Percentiles rank a stretch among this genome's conserved stretches.
Conservation (phyloP, 1,140 invertebrate genomes). For the Euura saliciscinereae region DNA sequence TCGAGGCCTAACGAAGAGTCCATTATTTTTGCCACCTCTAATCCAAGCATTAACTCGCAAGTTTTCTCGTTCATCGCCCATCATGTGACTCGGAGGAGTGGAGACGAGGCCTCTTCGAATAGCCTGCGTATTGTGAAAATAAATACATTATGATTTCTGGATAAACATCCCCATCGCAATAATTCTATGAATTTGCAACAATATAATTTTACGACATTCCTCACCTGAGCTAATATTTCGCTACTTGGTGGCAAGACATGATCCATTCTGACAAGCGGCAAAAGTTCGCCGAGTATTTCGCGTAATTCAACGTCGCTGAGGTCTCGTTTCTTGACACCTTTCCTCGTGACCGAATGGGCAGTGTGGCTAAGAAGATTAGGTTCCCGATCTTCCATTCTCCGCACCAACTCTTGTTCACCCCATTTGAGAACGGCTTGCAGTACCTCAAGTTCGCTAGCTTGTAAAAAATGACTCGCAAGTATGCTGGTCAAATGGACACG, state of each 20-base stretch:
- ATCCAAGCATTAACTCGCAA: constrained; percentile 86
- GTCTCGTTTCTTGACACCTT: constrained; percentile 84
- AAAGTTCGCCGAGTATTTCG: constrained; percentile 83
- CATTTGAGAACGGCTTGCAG: constrained; percentile 87
- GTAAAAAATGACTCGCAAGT: constrained; percentile 87
- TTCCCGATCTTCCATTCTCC: constrained; percentile 85
- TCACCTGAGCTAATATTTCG: constrained; percentile 75
- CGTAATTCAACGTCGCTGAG: constrained; percentile 86
- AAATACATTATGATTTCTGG: too few relatives aligned
- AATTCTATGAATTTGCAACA: too few relatives aligned
- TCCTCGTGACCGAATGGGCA: constrained; percentile 85
- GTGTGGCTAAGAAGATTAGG: constrained; percentile 92
- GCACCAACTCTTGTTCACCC: constrained; percentile 85
- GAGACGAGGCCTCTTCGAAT: constrained; percentile 86
- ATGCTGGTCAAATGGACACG: constrained; percentile 81
- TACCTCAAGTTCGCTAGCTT: constrained; percentile 89
- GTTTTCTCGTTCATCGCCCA: constrained; percentile 74
- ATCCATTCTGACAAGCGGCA: constrained; percentile 85
- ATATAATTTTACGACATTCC: background rate
- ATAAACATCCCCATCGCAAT: too few relatives aligned
- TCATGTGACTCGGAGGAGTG: constrained; percentile 86
- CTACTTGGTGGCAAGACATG: constrained; percentile 87
- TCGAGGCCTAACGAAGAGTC: constrained; percentile 83
- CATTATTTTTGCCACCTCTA: constrained; percentile 76
- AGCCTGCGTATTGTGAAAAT: constrained; percentile 55